Percentiles rank a stretch among this genome's conserved stretches.
These are phyloP conservation scores for Bagarius yarrelli DNA, from an alignment of 2,113 vertebrate genomes.

Conservation along the genomic window DNA sequence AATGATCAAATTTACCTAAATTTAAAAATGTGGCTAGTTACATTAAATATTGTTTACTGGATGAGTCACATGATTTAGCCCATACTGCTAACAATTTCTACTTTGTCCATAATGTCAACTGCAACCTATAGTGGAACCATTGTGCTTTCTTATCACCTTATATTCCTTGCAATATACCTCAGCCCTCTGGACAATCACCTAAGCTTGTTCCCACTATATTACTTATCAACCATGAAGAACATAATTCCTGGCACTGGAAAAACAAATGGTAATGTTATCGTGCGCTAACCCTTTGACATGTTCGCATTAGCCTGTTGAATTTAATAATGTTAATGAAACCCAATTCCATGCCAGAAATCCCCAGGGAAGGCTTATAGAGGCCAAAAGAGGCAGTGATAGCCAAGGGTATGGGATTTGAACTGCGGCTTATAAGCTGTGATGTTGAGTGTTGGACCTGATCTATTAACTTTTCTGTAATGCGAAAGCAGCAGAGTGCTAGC, in stretches of 20 bases:
- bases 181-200: background rate
- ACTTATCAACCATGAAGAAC: conserved; percentile 4
- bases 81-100: background rate
- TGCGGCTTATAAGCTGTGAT: background rate
- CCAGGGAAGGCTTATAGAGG: background rate
- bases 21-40: background rate
- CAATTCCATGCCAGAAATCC: background rate
- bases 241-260: background rate
- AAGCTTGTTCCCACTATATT: background rate
- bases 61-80: background rate
- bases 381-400: too few relatives aligned
- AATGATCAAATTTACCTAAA: background rate
- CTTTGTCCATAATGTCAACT: background rate
- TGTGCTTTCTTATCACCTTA: background rate
- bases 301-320: conserved; percentile 27
- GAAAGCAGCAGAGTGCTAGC: conserved; percentile 32
- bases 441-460: conserved; percentile 20
- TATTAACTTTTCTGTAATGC: conserved; percentile 40
- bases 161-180: background rate
- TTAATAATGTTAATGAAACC: conserved; percentile 23
- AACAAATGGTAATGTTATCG: background rate
- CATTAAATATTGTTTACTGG: background rate
- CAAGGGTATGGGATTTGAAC: background rate
- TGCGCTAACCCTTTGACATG: conserved; percentile 21
- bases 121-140: background rate